Evolutionary conservation across 2,888 invertebrate genomes (phyloP).

Genomic region (Caprella mutica): DNA sequence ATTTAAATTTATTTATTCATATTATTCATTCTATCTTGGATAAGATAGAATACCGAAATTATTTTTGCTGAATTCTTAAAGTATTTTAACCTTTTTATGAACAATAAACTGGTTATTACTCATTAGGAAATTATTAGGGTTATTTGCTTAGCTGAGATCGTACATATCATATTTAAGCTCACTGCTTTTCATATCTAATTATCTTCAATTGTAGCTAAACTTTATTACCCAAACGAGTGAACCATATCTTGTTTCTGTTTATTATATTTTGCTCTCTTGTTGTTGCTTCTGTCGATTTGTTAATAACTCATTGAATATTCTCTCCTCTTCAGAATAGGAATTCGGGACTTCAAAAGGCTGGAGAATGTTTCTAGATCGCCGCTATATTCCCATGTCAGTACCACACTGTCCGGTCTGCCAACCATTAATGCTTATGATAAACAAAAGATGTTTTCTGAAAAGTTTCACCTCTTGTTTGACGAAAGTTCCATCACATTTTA

Average conservation of each 20-base stretch:
- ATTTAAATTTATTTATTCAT: too few relatives aligned
- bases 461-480: conserved; percentile 45
- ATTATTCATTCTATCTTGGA: too few relatives aligned
- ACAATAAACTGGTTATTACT: too few relatives aligned
- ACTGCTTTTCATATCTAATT: too few relatives aligned
- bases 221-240: background rate
- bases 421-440: conserved; percentile 53
- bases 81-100: too few relatives aligned
- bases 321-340: conserved; percentile 42
- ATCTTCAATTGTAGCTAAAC: background rate
- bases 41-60: too few relatives aligned
- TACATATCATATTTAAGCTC: too few relatives aligned
- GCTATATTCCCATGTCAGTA: conserved; percentile 48
- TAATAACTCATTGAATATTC: background rate
- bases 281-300: background rate
- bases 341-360: conserved; percentile 47
- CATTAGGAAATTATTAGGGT: too few relatives aligned
- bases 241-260: conserved; percentile 1
- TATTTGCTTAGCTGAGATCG: too few relatives aligned
- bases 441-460: conserved; percentile 44
- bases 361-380: conserved; percentile 51
- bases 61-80: too few relatives aligned
- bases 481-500: conserved; percentile 44
- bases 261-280: background rate
- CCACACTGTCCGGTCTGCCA: conserved; percentile 49